Percentiles rank a stretch among this genome's conserved stretches.
phyloP scores from a whole-genome alignment of 2,113 vertebrate species.

The Aegotheles bennettii region DNA sequence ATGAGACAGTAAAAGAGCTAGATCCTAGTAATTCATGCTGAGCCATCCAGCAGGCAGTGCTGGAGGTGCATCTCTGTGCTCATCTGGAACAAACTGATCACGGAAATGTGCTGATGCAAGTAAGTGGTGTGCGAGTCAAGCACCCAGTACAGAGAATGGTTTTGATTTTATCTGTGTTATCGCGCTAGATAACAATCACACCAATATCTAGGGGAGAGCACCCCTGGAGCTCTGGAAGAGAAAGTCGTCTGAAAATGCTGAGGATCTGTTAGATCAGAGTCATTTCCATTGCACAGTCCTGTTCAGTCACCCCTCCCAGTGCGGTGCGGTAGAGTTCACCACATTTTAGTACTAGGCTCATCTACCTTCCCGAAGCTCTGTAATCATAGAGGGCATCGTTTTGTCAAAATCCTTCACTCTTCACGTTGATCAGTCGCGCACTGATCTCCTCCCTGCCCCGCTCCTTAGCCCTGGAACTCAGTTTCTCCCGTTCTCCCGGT shows the following conservation, averaged over 20 bases:
- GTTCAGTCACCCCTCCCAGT: not conserved
- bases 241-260: not conserved
- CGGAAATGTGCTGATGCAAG: not conserved
- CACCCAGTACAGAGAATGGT: too few species aligned
- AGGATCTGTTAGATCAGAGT: not conserved
- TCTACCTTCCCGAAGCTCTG: not conserved
- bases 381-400: not conserved
- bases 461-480: not conserved
- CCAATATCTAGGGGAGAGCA: not conserved
- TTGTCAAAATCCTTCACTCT: not conserved
- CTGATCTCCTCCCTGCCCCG: too few species aligned
- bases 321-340: not conserved
- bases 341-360: not conserved
- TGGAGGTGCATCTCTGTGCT: not conserved
- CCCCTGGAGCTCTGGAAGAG: not conserved
- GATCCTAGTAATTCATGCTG: not conserved
- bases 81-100: not conserved
- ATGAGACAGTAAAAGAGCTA: not conserved
- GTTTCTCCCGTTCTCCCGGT: accelerated
- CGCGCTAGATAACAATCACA: not conserved
- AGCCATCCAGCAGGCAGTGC: not conserved
- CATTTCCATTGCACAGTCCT: not conserved
- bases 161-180: not conserved
- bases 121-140: accelerated
- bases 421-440: not conserved